These are phyloP conservation scores for Trichonephila clavata DNA, from an alignment of 1,140 invertebrate species.

Conservation along the genomic window DNA sequence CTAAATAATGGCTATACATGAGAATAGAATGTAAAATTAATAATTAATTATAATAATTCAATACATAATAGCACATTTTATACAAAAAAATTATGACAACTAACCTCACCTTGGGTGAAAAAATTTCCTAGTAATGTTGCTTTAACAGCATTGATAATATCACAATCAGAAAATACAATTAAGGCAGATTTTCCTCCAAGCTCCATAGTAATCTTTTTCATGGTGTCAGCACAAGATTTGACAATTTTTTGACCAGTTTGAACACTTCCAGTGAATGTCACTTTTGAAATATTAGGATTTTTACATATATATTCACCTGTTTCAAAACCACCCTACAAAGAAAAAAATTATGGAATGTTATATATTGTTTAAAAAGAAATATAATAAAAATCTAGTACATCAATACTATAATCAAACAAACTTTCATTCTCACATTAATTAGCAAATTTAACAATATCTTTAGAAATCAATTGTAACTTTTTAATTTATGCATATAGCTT, in stretches of 20 bases:
- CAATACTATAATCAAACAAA: too few relatives aligned
- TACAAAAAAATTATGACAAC: conserved; percentile 82
- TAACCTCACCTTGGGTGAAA: conserved; percentile 77
- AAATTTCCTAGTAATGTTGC: conserved; percentile 77
- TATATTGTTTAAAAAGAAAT: too few relatives aligned
- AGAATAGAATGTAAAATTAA: too few relatives aligned
- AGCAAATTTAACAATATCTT: too few relatives aligned
- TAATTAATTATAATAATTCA: too few relatives aligned
- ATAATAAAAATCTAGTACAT: too few relatives aligned
- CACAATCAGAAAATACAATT: conserved; percentile 83
- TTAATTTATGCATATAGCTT: too few relatives aligned
- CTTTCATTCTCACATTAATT: too few relatives aligned
- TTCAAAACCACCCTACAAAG: conserved; percentile 83
- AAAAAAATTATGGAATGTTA: background rate
- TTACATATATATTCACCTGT: conserved; percentile 83
- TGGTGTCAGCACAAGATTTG: conserved; percentile 81
- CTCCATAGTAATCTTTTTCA: conserved; percentile 85
- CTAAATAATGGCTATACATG: too few relatives aligned
- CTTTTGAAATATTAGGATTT: conserved; percentile 82
- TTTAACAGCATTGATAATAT: conserved; percentile 82
- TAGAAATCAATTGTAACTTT: too few relatives aligned
- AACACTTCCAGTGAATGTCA: conserved; percentile 85
- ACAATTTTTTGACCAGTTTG: conserved; percentile 82
- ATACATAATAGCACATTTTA: too few relatives aligned
- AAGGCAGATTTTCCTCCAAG: conserved; percentile 86